Base-by-base conservation (phyloP, 2,113 vertebrate species). In the Planiliza haematocheilus region DNA sequence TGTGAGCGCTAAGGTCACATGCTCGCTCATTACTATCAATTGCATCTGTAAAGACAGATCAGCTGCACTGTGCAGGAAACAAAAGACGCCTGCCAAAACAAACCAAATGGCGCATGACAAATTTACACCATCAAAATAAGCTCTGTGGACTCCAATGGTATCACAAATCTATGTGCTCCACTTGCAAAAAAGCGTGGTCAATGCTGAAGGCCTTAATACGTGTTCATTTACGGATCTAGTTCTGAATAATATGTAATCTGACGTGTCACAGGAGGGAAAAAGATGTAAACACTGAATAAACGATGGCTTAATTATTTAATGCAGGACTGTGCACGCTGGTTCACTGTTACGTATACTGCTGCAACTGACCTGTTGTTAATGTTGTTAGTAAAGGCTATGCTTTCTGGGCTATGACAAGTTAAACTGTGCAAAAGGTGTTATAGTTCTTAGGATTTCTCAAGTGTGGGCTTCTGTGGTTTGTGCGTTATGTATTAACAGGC, bases 401-500 rank as follows among this genome's bases (percentile, higher is more conserved):
- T 18, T 24, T 34, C 37, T 48, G n/a, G 42, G 12, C 53, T 8
- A 21, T 36, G 60, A 57, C 10, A 20, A 37, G 16, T 56, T 3
- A 41, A 60, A 17, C 52, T 39, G 13, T n/a, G 24, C 3, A 30
- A 30, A 30, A 30, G 5, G 24, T 3, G 24, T n/a, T n/a, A 30
- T 5, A 30, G 24, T 30, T 30, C 24, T 30, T 30, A 30, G 24
- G 24, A 30, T 30, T 30, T 30, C 24, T 30, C 24, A 30, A 30
- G 24, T 30, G 24, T 30, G 24, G 24, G 24, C 17, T 7, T 64
- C 4, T 61, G 65, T 64, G 37, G 1, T 7, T 9, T 50, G 30
- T 72, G 41, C 20, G 8, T 42, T 16, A 4, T 94, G 92, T 93
- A 94, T 94, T 11, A 7, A 16, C 94, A 95, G 90, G 3, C 9